Conservation (phyloP, 2,888 invertebrate species). For the Philereme transversata region DNA sequence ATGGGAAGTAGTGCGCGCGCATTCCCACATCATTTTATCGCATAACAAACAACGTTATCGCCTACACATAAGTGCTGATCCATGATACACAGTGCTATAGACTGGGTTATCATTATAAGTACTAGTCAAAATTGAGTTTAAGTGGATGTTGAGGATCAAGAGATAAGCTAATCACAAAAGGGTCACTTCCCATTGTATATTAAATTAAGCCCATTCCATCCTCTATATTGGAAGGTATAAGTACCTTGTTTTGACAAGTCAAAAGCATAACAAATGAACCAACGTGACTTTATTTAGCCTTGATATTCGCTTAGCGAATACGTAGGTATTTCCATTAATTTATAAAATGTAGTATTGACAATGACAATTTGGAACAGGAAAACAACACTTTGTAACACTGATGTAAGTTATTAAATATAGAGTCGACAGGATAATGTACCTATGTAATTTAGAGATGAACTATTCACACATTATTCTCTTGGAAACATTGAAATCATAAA, state of each 20-base stretch:
- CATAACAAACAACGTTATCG: slow-evolving; percentile 69
- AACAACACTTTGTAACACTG: neutral
- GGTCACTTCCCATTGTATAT: neutral
- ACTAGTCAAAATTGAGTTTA: neutral
- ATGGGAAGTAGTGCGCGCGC: slow-evolving; percentile 50
- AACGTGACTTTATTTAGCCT: slow-evolving; percentile 1
- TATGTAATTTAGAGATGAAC: neutral
- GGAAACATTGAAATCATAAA: neutral
- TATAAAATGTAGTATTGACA: neutral
- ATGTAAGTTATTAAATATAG: neutral
- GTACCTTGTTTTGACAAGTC: neutral
- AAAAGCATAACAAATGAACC: neutral
- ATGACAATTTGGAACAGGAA: neutral
- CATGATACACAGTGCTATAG: slow-evolving; percentile 39
- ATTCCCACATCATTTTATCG: slow-evolving; percentile 64
- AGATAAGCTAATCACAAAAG: slow-evolving; percentile 2
- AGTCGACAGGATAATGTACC: neutral
- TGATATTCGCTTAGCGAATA: neutral
- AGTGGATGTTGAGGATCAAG: slow-evolving; percentile 1
- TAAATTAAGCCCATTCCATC: neutral
- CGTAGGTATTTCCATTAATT: neutral
- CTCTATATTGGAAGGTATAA: no score
- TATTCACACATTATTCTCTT: neutral
- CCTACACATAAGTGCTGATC: slow-evolving; percentile 58
- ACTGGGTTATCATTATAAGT: neutral